Evolutionary conservation across 2,113 vertebrate genomes (phyloP), one percentile per base, ranked within the genome.

Genomic region (Speoplatyrhinus poulsoni): DNA sequence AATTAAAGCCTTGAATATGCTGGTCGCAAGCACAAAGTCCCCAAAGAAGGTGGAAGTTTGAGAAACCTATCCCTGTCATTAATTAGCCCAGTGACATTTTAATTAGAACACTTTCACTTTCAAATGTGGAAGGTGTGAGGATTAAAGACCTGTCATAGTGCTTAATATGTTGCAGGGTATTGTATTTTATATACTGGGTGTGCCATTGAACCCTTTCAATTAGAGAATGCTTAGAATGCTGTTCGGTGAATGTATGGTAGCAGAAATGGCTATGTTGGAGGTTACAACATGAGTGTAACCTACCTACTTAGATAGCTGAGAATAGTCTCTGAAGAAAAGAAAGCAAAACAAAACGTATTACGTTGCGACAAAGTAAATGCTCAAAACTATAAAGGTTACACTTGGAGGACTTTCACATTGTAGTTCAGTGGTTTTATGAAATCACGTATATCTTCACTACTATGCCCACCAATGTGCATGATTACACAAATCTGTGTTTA

Each of bases 41-140:
- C 50, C 3, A 4, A 1, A 17, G 77, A 32, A 53, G 65, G 12
- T 8, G 67, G 65, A 73, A 59, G 41, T 52, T 60, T 36, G 59
- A 78, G 60, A 56, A 52, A 55, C 47, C 68, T 74, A 77, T 71
- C 77, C 67, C 72, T 56, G 63, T 64, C 72, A 73, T 83, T 85
- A 82, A 89, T 85, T 84, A 79, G 66, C 70, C 68, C 55, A 41
- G 57, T 58, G 58, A 62, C 70, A 65, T 82, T 79, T 87, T 85
- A 85, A 83, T 85, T 80, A 84, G 79, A 82, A 69, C 67, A 26
- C 53, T 55, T 65, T 81, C 73, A 64, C 63, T 87, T 73, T 85
- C 10, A 69, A 47, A 33, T 61, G 65, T 81, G 58, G 47, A 41
- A 9, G 46, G 12, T 55, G 61, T 19, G 72, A 64, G 54, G 70